A percentile compares a stretch with the other conserved stretches of the same genome.
Conservation (phyloP, 2,113 vertebrate species). For the Lagopus muta region DNA sequence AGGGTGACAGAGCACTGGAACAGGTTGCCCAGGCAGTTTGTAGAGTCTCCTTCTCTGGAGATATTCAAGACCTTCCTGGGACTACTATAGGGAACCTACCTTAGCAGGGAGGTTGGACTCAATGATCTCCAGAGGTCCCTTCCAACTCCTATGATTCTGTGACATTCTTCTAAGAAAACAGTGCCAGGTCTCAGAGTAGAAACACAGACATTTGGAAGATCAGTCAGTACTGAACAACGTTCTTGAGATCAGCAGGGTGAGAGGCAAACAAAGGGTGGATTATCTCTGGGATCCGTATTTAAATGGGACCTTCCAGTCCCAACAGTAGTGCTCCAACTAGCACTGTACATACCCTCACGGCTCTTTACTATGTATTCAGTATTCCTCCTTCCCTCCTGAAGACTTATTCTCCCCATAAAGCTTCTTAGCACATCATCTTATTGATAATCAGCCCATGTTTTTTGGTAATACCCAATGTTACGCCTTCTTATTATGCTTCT, state of each 20-base stretch:
- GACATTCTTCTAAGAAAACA: neutral
- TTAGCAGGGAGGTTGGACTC: no score
- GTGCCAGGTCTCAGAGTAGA: neutral
- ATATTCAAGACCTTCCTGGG: no score
- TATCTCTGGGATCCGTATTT: neutral
- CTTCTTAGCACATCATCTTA: neutral
- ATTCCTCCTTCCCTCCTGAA: neutral
- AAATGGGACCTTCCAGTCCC: neutral
- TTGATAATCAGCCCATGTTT: neutral
- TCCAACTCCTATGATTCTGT: no score
- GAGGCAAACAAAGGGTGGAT: neutral
- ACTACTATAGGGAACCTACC: no score
- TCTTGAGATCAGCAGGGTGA: neutral
- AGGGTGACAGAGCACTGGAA: no score
- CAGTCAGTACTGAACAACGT: neutral
- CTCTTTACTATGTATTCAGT: neutral
- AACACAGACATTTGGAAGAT: neutral
- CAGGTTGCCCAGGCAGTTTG: no score
- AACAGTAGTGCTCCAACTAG: neutral
- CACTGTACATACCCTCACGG: accelerated
- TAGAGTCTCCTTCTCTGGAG: no score
- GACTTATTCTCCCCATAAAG: neutral
- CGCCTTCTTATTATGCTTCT: neutral
- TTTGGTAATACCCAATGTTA: neutral
- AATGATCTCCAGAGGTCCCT: no score